These are phyloP conservation scores for Cossypha niveicapilla DNA, from an alignment of 2,797 vertebrate genomes.

Conservation along the genomic window DNA sequence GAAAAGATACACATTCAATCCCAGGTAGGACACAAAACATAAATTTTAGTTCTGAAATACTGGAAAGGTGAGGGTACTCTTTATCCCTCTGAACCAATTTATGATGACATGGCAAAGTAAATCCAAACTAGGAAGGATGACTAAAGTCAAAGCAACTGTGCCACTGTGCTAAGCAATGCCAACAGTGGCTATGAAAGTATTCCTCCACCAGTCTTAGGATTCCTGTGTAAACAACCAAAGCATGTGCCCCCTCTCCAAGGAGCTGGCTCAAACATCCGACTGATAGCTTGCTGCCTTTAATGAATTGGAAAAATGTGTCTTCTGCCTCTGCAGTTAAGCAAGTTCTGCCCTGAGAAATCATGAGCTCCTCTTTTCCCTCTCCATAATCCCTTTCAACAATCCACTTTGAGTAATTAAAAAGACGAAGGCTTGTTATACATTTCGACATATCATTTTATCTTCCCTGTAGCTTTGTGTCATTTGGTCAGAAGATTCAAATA, in stretches of 20 bases:
- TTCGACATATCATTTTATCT: neutral
- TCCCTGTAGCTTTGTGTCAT: neutral
- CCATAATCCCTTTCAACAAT: neutral
- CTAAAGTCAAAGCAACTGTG: slow-evolving; percentile 52
- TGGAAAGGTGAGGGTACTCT: neutral
- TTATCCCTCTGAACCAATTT: neutral
- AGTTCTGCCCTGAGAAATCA: neutral
- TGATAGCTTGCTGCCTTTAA: slow-evolving; percentile 60
- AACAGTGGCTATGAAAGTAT: neutral
- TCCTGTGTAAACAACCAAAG: slow-evolving; percentile 59
- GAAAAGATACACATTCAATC: neutral
- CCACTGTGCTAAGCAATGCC: slow-evolving; percentile 48
- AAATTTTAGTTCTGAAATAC: neutral
- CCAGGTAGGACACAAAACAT: neutral
- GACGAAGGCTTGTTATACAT: neutral
- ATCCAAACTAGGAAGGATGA: slow-evolving; percentile 17
- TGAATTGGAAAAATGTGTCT: slow-evolving; percentile 34
- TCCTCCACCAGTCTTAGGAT: slow-evolving; percentile 18
- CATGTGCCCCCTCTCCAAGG: slow-evolving; percentile 27
- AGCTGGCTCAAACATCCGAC: slow-evolving; percentile 11
- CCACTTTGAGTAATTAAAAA: neutral
- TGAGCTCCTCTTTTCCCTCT: neutral
- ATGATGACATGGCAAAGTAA: neutral
- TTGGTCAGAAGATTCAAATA: neutral
- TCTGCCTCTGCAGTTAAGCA: neutral